phyloP scores from a whole-genome alignment of 2,113 vertebrate species.

The Brachyhypopomus gauderio region DNA sequence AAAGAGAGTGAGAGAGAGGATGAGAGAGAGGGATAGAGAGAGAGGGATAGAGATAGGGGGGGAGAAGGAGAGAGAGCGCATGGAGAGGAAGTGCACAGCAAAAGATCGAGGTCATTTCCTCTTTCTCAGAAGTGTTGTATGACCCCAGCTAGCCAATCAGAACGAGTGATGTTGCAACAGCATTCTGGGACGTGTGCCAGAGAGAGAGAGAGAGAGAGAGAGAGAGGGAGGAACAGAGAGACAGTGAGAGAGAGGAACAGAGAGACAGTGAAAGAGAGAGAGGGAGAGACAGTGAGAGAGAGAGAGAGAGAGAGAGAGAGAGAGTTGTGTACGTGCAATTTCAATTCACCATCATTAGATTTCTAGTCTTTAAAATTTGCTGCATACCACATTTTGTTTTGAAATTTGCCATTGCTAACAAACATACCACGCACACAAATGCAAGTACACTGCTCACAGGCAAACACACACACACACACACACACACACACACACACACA shows the following conservation, averaged over 20 bases:
- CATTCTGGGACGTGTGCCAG: constrained; percentile 76
- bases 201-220: constrained; percentile 54
- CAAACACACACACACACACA: too few relatives aligned
- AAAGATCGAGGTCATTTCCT: constrained; percentile 72
- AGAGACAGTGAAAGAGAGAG: constrained; percentile 39
- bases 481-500: neutral
- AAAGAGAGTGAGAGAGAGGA: constrained; percentile 44
- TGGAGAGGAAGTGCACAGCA: constrained; percentile 50
- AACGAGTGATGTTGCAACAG: constrained; percentile 69
- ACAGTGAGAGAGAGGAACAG: constrained; percentile 14
- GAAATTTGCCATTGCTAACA: neutral
- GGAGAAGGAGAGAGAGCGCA: constrained; percentile 19
- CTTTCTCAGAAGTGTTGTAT: constrained; percentile 69
- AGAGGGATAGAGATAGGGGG: constrained; percentile 38
- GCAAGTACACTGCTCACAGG: too few relatives aligned
- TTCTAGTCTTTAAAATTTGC: constrained; percentile 9
- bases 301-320: constrained; percentile 37
- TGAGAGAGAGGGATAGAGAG: constrained; percentile 25
- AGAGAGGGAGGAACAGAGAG: constrained; percentile 31
- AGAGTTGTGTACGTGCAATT: neutral
- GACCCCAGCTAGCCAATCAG: constrained; percentile 72
- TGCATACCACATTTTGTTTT: neutral
- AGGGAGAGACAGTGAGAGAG: constrained; percentile 36
- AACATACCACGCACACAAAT: too few relatives aligned
- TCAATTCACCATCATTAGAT: neutral